Evolutionary conservation across 2,888 invertebrate species (phyloP), one percentile per base, ranked within the genome.

Genomic region (Venusia cambrica): DNA sequence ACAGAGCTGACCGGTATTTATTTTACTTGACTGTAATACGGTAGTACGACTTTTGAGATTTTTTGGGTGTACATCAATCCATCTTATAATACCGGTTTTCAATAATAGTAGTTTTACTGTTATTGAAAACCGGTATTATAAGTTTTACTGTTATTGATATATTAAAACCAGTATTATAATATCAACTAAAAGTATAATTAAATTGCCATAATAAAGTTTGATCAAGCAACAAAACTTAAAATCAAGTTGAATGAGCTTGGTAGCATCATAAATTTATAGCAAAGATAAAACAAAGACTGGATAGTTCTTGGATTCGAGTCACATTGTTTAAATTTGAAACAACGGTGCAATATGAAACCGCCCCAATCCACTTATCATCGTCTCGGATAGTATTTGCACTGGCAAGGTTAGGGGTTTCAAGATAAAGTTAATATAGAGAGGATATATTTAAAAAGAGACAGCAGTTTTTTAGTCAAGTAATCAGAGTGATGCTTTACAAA

Each of bases 361-460:
- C 51, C 58, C 59, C 73, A 71, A 73, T 75, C 62, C 73, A 73
- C 71, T 74, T 74, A 73, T 74, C 73, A 70, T 63, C 56, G 53
- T 54, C 55, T 47, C 42, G 38, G 51, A 58, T 56, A 53, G 54
- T 62, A 51, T 69, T 69, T 68, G 63, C 54, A 52, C 54, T 56
- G 48, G 44, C 54, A 52, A 51, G 40, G 56, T 47, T 45, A 40
- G 46, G n/a, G n/a, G n/a, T n/a, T n/a, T n/a, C n/a, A n/a, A n/a
- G n/a, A n/a, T n/a, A n/a, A n/a, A n/a, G n/a, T n/a, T n/a, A 48
- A 50, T 51, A 31, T 39, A 19, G 11, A 13, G 41, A 39, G 13
- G 5, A 19, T 27, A 2, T 25, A 17, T n/a, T n/a, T n/a, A 9
- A 20, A 49, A 50, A 38, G 38, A 43, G 46, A 33, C 20, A 33